Base-by-base conservation (phyloP, 1,140 invertebrate species). In the Hycleus cichorii region DNA sequence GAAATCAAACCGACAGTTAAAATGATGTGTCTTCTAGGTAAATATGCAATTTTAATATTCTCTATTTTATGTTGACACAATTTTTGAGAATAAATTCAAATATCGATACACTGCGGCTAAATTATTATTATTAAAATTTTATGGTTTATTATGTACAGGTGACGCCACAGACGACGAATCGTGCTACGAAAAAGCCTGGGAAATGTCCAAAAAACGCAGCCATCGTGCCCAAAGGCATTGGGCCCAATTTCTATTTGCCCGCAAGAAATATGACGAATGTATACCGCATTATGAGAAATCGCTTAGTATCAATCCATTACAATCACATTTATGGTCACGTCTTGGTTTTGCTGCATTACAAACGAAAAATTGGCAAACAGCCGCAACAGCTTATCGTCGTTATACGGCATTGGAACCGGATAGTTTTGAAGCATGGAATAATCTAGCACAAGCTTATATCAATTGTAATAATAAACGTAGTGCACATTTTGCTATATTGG, bases 381-480 rank as follows among this genome's bases (percentile, higher is more conserved):
- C 92, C 40, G 90, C 89, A 0, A 83, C 80, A 24, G 90, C 91
- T 0, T 98, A 97, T 72, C 81, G 90, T 65, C 78, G 84, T 57
- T 95, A 94, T 71, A 91, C 92, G 32, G 82, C 82, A 55, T 76
- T 98, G 24, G 93, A 98, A 66, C 84, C 86, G 42, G 88, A 91
- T 77, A 88, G 88, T 60, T 97, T 93, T 73, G 93, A 98, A 76
- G 93, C 91, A 0, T 99, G 96, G 96, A 98, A 97, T 75, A 98
- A 98, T 76, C 77, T 98, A 48, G 90, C 93, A 8, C 93, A 95
- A 72, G 91, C 90, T 3, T 94, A 97, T 65, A 86, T 95, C 5
- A 89, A 92, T 66, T 75, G 90, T 49, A 86, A 89, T 0, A 85
- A 98, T 64, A 97, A 96, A 77, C 68, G 79, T 8, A 81, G 89